Evolutionary conservation across 2,797 vertebrate genomes (phyloP), one percentile per base, ranked within the genome.

Genomic region (Lophotriccus pileatus): DNA sequence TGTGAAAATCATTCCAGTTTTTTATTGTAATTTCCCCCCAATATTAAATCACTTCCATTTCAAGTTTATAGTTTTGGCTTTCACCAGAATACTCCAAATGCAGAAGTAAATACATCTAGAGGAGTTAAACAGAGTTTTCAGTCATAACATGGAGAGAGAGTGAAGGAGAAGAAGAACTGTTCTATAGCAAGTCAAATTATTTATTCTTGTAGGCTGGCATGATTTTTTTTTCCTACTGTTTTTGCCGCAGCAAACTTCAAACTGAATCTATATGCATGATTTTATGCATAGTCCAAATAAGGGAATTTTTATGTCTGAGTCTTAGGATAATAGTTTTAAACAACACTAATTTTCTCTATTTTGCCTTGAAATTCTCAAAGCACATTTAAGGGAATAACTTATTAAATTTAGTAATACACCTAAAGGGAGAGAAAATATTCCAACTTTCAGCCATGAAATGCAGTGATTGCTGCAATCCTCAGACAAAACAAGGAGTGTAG

Each of bases 11-110:
- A 64, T 87, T 70, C 47, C 9, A 12, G 13, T 84, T 95, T 96
- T 97, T 94, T 89, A 96, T 95, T 97, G 91, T 92, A 93, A 96
- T 97, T 97, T 97, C 69, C 34, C 63, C 41, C n/a, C 94, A 96
- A 97, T 97, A 97, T 96, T 97, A 97, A 97, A 96, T 96, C 90
- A 95, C 73, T 87, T 97, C 72, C 52, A 87, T 96, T 97, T 97
- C 90, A 95, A 95, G 89, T 97, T 95, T 96, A 96, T 90, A 93
- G 86, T 95, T 96, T 95, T 95, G 94, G 87, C 94, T 97, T 96
- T 95, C 88, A 93, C 88, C 83, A 89, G 76, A 93, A 96, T 96
- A 95, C 68, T 84, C 70, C 78, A 82, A 97, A 96, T 94, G 59
- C 73, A 21, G 85, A 96, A 83, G 53, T 94, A 97, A 97, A 97